A percentile compares a stretch with the other conserved stretches of the same genome.
phyloP scores from a whole-genome alignment of 1,140 invertebrate genomes.

The Temnothorax nylanderi region DNA sequence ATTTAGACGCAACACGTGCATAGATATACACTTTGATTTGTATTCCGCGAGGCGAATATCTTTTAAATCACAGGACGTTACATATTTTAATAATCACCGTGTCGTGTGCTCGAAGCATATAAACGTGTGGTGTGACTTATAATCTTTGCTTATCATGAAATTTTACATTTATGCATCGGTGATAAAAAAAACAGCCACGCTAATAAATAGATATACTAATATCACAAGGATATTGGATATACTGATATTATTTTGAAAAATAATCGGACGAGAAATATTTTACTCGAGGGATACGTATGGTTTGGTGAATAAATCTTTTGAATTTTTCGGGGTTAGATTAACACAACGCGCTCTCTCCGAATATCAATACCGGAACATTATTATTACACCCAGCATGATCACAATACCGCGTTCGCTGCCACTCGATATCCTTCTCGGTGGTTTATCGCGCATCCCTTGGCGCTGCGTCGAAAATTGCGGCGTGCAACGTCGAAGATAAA shows the following conservation, averaged over 20 bases:
- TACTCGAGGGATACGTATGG: not conserved
- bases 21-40: slow-evolving; percentile 27
- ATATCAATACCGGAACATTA: slow-evolving; percentile 29
- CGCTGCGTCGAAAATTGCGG: slow-evolving; percentile 54
- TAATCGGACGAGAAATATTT: not conserved
- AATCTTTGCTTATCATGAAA: not conserved
- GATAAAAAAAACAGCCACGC: not conserved
- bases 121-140: slow-evolving; percentile 14
- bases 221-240: too few relatives aligned
- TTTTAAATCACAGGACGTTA: slow-evolving; percentile 20
- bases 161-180: not conserved
- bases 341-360: not conserved
- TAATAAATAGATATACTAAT: too few relatives aligned
- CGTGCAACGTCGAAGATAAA: slow-evolving; percentile 48
- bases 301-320: not conserved
- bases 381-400: slow-evolving; percentile 38
- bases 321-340: not conserved
- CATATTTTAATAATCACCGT: slow-evolving; percentile 39
- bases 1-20: not conserved
- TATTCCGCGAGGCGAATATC: slow-evolving; percentile 12
- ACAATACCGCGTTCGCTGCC: slow-evolving; percentile 4
- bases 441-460: slow-evolving; percentile 54
- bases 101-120: not conserved
- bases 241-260: not conserved
- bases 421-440: slow-evolving; percentile 48